Percentiles rank a stretch among this genome's conserved stretches.
These are phyloP conservation scores for Halocynthia aurantium DNA, from an alignment of 23 tunicate genomes.

Conservation along the genomic window DNA sequence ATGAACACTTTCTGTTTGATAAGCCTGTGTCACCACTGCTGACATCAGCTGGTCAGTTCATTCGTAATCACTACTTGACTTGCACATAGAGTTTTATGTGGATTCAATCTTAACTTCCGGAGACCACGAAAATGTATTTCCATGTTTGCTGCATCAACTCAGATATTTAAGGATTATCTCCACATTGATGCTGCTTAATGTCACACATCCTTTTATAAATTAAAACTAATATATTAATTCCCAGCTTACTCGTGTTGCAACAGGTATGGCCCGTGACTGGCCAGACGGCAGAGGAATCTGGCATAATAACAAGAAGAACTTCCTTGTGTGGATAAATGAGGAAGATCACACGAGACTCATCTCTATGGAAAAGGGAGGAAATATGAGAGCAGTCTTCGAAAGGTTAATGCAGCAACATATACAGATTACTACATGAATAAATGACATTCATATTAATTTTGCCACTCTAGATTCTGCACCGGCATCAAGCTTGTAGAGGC, in stretches of 20 bases:
- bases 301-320: conserved; percentile 73
- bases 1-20: conserved; percentile 67
- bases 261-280: conserved; percentile 93
- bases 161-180: too few species aligned
- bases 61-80: too few species aligned
- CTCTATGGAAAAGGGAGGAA: conserved; percentile 85
- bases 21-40: conserved; percentile 82
- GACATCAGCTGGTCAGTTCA: conserved; percentile 52
- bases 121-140: too few species aligned
- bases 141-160: too few species aligned
- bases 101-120: too few species aligned
- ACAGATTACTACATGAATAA: neutral
- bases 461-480: conserved; percentile 47
- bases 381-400: conserved; percentile 67
- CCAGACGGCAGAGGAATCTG: conserved; percentile 87
- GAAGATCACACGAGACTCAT: conserved; percentile 77
- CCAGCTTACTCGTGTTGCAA: neutral
- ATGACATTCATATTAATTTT: neutral
- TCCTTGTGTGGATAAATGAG: conserved; percentile 83
- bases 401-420: conserved; percentile 14
- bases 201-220: too few species aligned
- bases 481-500: conserved; percentile 44
- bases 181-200: too few species aligned
- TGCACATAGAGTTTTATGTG: too few species aligned
- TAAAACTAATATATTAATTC: too few species aligned